Conservation (phyloP, 1,140 invertebrate species). For the Daktulosphaira vitifoliae region DNA sequence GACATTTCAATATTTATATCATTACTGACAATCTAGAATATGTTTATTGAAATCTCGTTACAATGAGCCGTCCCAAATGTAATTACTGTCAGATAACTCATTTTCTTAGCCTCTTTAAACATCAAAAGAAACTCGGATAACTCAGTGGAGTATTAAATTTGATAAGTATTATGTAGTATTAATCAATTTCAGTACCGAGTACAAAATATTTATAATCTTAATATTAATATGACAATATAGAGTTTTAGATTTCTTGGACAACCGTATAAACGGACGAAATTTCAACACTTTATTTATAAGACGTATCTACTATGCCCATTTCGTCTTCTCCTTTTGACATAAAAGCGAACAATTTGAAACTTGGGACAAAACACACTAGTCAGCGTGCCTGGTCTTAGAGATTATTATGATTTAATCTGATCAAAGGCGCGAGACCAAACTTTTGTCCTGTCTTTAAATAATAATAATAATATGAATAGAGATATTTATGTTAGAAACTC, state of each 20-base stretch:
- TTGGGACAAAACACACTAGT: conserved; percentile 24
- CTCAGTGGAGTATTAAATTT: conserved; percentile 11
- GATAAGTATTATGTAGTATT: conserved; percentile 7
- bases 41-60: conserved; percentile 15
- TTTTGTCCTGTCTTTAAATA: background rate
- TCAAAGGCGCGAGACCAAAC: conserved; percentile 16
- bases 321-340: conserved; percentile 9
- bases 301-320: too few relatives aligned
- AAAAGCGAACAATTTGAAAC: conserved; percentile 25
- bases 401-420: conserved; percentile 32
- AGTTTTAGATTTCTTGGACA: conserved; percentile 28
- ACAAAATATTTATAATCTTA: too few relatives aligned
- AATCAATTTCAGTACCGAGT: background rate
- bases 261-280: background rate
- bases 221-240: too few relatives aligned
- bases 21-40: too few relatives aligned
- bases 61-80: conserved; percentile 7
- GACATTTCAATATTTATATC: too few relatives aligned
- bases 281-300: too few relatives aligned
- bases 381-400: background rate
- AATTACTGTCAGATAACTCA: conserved; percentile 8
- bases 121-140: conserved; percentile 27
- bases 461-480: background rate
- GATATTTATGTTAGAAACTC: conserved; percentile 8
- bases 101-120: conserved; percentile 7